Conservation (phyloP, 2,113 vertebrate species). For the Sclerurus mexicanus region DNA sequence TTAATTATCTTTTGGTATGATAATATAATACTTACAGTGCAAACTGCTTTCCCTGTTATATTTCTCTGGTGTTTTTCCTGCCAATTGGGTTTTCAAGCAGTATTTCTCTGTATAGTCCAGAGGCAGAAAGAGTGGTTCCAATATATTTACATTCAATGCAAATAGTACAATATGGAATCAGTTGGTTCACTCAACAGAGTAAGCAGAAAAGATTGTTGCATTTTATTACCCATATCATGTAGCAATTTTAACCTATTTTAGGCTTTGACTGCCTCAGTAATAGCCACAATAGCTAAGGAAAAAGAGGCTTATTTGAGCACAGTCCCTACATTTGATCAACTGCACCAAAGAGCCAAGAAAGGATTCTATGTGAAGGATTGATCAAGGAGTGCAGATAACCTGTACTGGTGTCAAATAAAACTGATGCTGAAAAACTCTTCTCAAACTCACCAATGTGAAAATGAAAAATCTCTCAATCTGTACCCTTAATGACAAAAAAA, state of each 20-base stretch:
- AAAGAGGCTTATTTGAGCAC: neutral
- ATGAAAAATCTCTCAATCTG: neutral
- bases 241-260: constrained; percentile 8
- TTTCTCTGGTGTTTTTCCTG: constrained; percentile 12
- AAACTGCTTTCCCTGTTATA: neutral
- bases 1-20: constrained; percentile 45
- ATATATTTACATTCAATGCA: neutral
- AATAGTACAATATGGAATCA: neutral
- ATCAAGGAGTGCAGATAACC: neutral
- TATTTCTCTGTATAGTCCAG: neutral
- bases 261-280: neutral
- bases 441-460: neutral
- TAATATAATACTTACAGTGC: neutral
- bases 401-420: neutral
- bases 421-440: neutral
- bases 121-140: neutral
- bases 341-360: neutral
- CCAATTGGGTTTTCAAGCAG: neutral
- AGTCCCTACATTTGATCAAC: neutral
- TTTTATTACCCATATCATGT: constrained; percentile 15
- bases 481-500: neutral
- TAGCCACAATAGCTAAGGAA: neutral
- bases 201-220: constrained; percentile 1
- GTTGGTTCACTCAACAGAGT: neutral
- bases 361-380: neutral